These are phyloP conservation scores for Drosophila malerkotliana DNA, from an alignment of 1,140 invertebrate genomes.

Conservation along the genomic window DNA sequence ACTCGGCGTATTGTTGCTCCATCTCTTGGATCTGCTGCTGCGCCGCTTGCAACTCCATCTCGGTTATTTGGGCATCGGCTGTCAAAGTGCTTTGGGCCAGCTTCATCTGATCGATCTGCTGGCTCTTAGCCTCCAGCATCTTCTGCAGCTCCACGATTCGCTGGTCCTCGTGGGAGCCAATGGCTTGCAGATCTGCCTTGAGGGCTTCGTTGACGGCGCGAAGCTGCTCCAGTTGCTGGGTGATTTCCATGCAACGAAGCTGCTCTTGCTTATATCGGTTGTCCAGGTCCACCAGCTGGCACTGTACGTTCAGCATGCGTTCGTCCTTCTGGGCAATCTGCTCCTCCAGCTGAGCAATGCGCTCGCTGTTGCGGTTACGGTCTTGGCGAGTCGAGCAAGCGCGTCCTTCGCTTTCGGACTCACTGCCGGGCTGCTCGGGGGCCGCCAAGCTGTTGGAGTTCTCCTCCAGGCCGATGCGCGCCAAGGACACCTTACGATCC, in stretches of 20 bases:
- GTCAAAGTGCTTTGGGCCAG: constrained; percentile 73
- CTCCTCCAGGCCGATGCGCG: constrained; percentile 88
- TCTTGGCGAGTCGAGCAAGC: constrained; percentile 48
- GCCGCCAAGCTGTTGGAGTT: constrained; percentile 51
- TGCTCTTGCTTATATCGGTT: constrained; percentile 84
- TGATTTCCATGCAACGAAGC: constrained; percentile 81
- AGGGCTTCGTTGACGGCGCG: constrained; percentile 67
- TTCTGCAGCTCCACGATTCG: constrained; percentile 50
- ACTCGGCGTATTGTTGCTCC: constrained; percentile 54
- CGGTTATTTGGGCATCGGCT: constrained; percentile 74
- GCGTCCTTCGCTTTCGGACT: constrained; percentile 72
- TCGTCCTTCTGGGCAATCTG: constrained; percentile 84
- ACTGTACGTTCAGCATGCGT: constrained; percentile 82
- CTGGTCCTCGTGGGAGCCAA: constrained; percentile 58
- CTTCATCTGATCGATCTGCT: constrained; percentile 65
- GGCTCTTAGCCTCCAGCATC: constrained; percentile 39
- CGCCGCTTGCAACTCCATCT: constrained; percentile 78
- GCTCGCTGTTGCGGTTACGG: constrained; percentile 83
- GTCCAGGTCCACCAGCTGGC: constrained; percentile 80
- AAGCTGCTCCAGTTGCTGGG: constrained; percentile 59
- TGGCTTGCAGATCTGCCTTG: constrained; percentile 70
- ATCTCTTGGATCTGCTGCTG: constrained; percentile 72
- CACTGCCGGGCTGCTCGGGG: constrained; percentile 47
- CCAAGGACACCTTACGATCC: constrained; percentile 90
- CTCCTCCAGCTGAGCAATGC: constrained; percentile 84